A percentile compares a stretch with the other conserved stretches of the same genome.
Evolutionary conservation across 1,140 invertebrate genomes (phyloP).

Genomic region (Pogonomyrmex californicus): DNA sequence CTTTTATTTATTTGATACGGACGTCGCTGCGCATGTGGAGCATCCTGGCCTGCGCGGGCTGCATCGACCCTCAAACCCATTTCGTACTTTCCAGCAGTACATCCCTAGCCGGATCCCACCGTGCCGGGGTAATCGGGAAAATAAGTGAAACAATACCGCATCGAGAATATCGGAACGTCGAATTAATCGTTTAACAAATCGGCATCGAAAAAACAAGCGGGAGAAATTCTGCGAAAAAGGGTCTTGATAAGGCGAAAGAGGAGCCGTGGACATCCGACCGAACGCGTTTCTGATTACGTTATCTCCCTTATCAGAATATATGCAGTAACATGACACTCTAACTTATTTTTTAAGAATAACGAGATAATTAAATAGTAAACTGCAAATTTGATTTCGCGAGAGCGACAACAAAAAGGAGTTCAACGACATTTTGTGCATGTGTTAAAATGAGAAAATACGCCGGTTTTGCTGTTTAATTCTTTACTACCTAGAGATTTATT

Average conservation of each 20-base stretch:
- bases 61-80: conserved; percentile 78
- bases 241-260: conserved; percentile 19
- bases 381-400: not conserved
- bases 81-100: conserved; percentile 75
- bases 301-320: conserved; percentile 12
- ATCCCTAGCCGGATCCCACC: conserved; percentile 67
- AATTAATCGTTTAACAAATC: conserved; percentile 47
- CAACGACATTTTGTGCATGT: not conserved
- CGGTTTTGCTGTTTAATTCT: not conserved
- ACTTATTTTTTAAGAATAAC: not conserved
- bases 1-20: conserved; percentile 75
- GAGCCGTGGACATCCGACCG: conserved; percentile 11
- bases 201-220: too few relatives aligned
- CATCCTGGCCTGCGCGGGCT: conserved; percentile 77
- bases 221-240: not conserved
- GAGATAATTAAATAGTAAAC: not conserved
- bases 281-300: conserved; percentile 23
- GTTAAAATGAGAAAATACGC: conserved; percentile 20
- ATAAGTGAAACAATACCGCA: conserved; percentile 65
- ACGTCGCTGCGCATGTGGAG: conserved; percentile 73
- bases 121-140: conserved; percentile 69
- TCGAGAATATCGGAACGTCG: conserved; percentile 48
- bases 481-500: not conserved
- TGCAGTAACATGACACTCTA: not conserved
- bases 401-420: not conserved